phyloP scores from a whole-genome alignment of 2,113 vertebrate species.

The Zootoca vivipara region DNA sequence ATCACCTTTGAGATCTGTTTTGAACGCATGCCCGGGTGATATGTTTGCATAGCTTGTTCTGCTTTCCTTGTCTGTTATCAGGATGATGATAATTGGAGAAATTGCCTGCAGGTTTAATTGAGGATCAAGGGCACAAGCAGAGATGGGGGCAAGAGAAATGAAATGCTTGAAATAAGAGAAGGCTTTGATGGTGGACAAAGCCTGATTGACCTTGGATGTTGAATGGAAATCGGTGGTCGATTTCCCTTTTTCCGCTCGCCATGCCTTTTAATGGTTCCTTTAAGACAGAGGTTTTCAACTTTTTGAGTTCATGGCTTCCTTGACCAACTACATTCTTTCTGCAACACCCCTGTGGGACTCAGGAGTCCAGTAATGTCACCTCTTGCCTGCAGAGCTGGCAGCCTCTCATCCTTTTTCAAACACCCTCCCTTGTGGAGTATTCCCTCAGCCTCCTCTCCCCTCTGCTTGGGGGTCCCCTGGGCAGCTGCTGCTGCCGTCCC shows the following conservation, averaged over 20 bases:
- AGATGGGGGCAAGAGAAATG: not conserved
- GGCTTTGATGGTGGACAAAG: conserved; percentile 15
- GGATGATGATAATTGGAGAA: conserved; percentile 67
- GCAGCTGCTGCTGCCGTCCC: no score
- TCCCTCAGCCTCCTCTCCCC: no score
- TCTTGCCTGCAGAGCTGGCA: no score
- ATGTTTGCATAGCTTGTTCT: conserved; percentile 64
- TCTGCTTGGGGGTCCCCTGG: no score
- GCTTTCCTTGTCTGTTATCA: conserved; percentile 65
- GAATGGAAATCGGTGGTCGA: no score
- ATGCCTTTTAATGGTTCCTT: not conserved
- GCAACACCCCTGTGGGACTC: no score
- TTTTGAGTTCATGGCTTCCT: no score
- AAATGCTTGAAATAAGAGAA: conserved; percentile 39
- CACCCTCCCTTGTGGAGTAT: no score
- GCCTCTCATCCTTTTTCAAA: no score
- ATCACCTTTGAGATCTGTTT: conserved; percentile 54
- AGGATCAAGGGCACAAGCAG: conserved; percentile 55
- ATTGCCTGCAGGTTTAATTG: conserved; percentile 64
- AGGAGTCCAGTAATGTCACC: no score
- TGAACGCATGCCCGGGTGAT: conserved; percentile 59
- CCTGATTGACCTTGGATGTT: not conserved
- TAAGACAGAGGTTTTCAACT: no score
- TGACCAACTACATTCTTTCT: no score
- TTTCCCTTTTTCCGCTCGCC: not conserved